A percentile compares a stretch with the other conserved stretches of the same genome.
phyloP scores from a whole-genome alignment of 2,113 vertebrate species.

The Amazona vittata region DNA sequence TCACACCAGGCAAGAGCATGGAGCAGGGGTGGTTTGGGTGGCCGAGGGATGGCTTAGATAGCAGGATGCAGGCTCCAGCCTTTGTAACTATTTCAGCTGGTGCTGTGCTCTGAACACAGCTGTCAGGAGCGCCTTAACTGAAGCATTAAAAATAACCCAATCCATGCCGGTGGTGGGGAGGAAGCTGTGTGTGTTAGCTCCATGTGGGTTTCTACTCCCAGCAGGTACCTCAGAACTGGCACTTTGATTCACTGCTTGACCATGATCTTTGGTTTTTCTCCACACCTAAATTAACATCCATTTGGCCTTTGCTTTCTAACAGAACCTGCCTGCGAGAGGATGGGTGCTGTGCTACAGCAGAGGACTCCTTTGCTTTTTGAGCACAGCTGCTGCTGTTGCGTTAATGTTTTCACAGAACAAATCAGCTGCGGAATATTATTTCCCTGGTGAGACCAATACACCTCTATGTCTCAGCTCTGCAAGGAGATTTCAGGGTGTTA shows the following conservation, averaged over 20 bases:
- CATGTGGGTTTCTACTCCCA: neutral
- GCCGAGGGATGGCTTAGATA: neutral
- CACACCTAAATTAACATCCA: neutral
- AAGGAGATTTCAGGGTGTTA: neutral
- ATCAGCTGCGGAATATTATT: neutral
- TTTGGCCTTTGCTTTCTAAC: neutral
- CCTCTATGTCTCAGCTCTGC: neutral
- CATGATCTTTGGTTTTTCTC: neutral
- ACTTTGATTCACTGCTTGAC: neutral
- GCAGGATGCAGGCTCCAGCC: neutral
- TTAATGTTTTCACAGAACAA: neutral
- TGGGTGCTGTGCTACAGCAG: neutral
- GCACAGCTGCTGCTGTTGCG: neutral
- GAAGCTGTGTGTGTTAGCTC: neutral
- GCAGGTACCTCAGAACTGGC: neutral
- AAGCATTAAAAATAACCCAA: neutral
- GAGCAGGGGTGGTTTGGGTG: neutral
- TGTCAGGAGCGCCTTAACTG: neutral
- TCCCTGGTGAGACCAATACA: neutral
- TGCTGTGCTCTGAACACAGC: neutral
- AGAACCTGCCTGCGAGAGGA: rapidly evolving
- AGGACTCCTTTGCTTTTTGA: neutral
- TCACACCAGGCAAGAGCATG: neutral
- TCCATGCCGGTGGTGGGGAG: neutral
- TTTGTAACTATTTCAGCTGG: neutral